Conservation (phyloP, 2,888 invertebrate species). For the Brachynemurus nebulosus region DNA sequence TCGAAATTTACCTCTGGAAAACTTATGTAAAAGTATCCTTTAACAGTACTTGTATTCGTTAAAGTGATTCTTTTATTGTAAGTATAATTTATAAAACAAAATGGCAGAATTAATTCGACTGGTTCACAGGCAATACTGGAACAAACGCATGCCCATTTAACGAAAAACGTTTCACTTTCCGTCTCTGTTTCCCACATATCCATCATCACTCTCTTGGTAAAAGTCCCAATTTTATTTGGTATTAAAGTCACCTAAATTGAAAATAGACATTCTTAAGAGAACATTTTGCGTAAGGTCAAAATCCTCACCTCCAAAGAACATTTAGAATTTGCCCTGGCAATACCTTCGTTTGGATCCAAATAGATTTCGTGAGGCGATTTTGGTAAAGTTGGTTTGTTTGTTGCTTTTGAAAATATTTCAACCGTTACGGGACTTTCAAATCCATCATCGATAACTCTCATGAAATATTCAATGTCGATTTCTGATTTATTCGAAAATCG, state of each 20-base stretch:
- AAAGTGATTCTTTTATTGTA: conserved; percentile 37
- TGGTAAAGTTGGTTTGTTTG: conserved; percentile 32
- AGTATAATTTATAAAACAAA: conserved; percentile 42
- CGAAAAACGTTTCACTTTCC: conserved; percentile 37
- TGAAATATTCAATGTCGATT: conserved; percentile 37
- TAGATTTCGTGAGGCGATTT: conserved; percentile 40
- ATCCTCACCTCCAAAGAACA: conserved; percentile 32
- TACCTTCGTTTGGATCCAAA: conserved; percentile 34
- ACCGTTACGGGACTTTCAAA: conserved; percentile 36
- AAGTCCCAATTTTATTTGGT: conserved; percentile 37
- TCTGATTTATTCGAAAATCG: conserved; percentile 39
- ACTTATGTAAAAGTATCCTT: conserved; percentile 34
- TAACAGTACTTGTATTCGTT: conserved; percentile 33
- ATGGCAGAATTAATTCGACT: conserved; percentile 36
- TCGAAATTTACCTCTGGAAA: conserved; percentile 28
- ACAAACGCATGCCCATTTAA: conserved; percentile 36
- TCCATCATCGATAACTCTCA: conserved; percentile 39
- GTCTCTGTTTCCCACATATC: conserved; percentile 43
- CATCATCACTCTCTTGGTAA: conserved; percentile 35
- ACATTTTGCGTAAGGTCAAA: too few relatives aligned
- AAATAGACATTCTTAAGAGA: conserved; percentile 9
- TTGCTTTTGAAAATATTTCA: conserved; percentile 32
- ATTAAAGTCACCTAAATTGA: conserved; percentile 37
- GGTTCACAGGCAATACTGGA: conserved; percentile 37
- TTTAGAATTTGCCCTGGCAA: conserved; percentile 34